Percentiles rank a stretch among this genome's conserved stretches.
phyloP scores from a whole-genome alignment of 2,888 invertebrate genomes.

The Phyllotreta striolata region DNA sequence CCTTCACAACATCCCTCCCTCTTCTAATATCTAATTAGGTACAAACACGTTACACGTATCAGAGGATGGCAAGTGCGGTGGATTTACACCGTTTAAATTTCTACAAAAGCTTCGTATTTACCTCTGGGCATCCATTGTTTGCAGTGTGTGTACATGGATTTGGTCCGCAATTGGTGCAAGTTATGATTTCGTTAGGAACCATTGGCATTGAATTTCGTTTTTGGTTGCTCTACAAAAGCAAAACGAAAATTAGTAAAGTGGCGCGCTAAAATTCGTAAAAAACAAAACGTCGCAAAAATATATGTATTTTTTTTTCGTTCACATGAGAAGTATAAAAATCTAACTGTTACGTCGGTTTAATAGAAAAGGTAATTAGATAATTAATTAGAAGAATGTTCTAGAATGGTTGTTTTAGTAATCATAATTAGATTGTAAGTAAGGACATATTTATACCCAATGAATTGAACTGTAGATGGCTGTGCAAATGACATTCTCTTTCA shows the following conservation, averaged over 20 bases:
- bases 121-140: slow-evolving; percentile 88
- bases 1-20: neutral
- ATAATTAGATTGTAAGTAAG: too few species aligned
- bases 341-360: too few species aligned
- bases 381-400: too few species aligned
- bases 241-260: slow-evolving; percentile 36
- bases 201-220: slow-evolving; percentile 81
- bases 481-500: too few species aligned
- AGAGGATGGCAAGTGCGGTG: neutral
- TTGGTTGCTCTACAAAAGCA: slow-evolving; percentile 76
- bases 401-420: too few species aligned
- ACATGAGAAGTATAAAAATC: too few species aligned
- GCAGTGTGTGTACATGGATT: slow-evolving; percentile 88
- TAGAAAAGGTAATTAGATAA: too few species aligned
- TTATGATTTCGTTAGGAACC: slow-evolving; percentile 80
- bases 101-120: slow-evolving; percentile 51
- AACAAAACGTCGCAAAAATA: neutral
- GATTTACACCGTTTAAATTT: neutral
- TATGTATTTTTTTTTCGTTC: neutral
- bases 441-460: too few species aligned
- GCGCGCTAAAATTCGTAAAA: neutral
- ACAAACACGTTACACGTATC: neutral
- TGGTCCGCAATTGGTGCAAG: slow-evolving; percentile 83
- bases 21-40: neutral
- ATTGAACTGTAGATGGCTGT: too few species aligned